Evolutionary conservation across 2,888 invertebrate genomes (phyloP).

Genomic region (Electrophaes corylata): DNA sequence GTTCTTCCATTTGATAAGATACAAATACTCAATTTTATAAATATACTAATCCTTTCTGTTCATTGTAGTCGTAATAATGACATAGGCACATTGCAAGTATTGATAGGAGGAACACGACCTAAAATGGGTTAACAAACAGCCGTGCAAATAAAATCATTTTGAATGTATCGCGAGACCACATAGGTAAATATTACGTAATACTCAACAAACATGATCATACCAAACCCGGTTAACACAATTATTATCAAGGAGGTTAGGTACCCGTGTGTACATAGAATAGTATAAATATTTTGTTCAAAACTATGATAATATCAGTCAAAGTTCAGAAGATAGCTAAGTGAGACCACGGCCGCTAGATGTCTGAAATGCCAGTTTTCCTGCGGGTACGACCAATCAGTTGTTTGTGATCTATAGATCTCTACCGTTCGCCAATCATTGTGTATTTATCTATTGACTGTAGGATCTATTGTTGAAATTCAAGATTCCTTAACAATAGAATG

Average conservation of each 20-base stretch:
- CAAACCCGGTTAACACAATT: conserved; percentile 55
- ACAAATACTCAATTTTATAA: too few species aligned
- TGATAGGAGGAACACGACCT: background rate
- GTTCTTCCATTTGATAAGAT: too few species aligned
- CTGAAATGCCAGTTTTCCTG: conserved; percentile 31
- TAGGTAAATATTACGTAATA: conserved; percentile 52
- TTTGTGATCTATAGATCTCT: conserved; percentile 15
- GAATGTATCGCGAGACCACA: conserved; percentile 9
- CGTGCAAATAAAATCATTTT: conserved; percentile 20
- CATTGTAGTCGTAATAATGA: too few species aligned
- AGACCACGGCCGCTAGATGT: conserved; percentile 46
- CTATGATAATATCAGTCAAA: conserved; percentile 65
- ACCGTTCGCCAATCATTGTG: conserved; percentile 3
- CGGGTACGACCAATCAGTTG: conserved; percentile 12
- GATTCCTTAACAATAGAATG: background rate
- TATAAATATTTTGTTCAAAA: conserved; percentile 69
- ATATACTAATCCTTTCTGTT: too few species aligned
- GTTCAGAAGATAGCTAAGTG: conserved; percentile 61
- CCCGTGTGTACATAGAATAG: conserved; percentile 43
- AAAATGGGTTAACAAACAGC: background rate
- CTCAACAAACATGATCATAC: conserved; percentile 35
- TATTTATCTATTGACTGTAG: background rate
- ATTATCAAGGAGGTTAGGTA: conserved; percentile 49
- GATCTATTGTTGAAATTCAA: background rate
- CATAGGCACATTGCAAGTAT: background rate